Base-by-base conservation (phyloP, 2,797 vertebrate species). In the Chanos chanos region DNA sequence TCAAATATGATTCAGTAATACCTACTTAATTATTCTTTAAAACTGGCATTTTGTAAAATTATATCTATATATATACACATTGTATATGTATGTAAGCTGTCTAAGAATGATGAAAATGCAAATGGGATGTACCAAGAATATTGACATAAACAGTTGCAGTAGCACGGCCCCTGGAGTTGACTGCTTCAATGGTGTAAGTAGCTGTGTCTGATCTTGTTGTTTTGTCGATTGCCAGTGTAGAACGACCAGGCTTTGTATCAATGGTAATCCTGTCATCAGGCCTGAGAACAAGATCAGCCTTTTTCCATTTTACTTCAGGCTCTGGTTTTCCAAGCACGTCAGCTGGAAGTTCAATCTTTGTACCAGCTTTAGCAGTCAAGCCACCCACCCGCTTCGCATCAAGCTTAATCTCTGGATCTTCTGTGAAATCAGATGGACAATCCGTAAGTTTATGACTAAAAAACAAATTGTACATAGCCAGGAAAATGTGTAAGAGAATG, bases 131-230 rank as follows among this genome's bases (percentile, higher is more conserved):
- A 99, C 97, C 97, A 5, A 99, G 89, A 78, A 99, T 94, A 71
- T 96, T 99, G 73, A 99, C 97, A 68, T 99, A 96, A 4, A 95
- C 87, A 34, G 95, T 94, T 4, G 95, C 96, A 1, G 97, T 98
- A 65, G 96, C 96, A 9, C 96, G 91, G 19, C 97, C 97, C 10
- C 94, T 92, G 47, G 80, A 61, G 49, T 99, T 99, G 59, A 97
- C 93, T 0, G 97, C 97, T 84, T 99, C 97, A 10, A 99, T 95
- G 71, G 99, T 98, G 77, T 98, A 99, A n/a, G 92, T 97, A 36
- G 94, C 89, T 0, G 88, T 97, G 82, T 99, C 97, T 8, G 87
- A 92, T 79, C 97, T 90, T 47, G 86, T 93, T 53, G 93, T 97
- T 3, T 94, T 90, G 27, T 62, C 34, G 33, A 99, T 93, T 15